Conservation (phyloP, 2,113 vertebrate genomes). For the Apodemus sylvaticus region DNA sequence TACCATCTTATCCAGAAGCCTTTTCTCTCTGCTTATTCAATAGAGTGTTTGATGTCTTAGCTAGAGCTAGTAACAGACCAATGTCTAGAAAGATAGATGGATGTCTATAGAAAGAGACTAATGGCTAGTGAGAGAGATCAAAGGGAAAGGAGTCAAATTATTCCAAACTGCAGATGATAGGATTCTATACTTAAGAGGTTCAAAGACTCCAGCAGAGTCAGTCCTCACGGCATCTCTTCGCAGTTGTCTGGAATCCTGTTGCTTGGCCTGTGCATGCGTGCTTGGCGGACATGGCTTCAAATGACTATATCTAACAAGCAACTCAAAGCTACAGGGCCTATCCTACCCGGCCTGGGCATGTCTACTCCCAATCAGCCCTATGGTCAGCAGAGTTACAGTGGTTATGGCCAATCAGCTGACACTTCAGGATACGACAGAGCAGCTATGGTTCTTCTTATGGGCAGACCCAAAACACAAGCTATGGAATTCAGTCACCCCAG, state of each 20-base stretch:
- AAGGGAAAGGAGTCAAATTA: too few species aligned
- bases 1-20: background rate
- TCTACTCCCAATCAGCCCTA: too few species aligned
- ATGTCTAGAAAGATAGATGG: background rate
- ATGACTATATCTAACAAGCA: background rate
- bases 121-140: background rate
- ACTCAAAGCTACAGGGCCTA: background rate
- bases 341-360: too few species aligned
- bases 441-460: too few species aligned
- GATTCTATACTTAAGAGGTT: too few species aligned
- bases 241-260: background rate
- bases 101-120: too few species aligned
- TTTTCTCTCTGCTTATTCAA: background rate
- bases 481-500: slow-evolving; percentile 88
- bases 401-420: too few species aligned
- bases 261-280: background rate
- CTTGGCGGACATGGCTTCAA: background rate
- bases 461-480: slow-evolving; percentile 79
- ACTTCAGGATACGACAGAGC: too few species aligned
- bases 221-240: too few species aligned
- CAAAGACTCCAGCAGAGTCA: too few species aligned
- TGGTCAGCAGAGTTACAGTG: too few species aligned
- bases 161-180: too few species aligned
- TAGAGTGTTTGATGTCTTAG: background rate
- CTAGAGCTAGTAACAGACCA: background rate